Conservation (phyloP, 2,797 vertebrate genomes). For the Sardinella longiceps region DNA sequence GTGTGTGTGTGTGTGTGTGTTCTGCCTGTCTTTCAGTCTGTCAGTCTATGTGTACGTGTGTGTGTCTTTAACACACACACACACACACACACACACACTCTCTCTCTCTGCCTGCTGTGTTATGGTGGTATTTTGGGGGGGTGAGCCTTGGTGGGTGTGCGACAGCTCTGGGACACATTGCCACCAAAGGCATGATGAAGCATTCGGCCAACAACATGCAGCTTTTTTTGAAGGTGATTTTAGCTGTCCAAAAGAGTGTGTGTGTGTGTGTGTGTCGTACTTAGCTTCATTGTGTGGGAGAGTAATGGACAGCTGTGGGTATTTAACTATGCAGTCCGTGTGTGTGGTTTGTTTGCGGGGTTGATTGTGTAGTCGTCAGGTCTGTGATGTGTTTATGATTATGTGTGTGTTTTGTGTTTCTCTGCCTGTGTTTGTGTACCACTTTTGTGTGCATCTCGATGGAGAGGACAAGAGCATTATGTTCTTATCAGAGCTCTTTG, state of each 20-base stretch:
- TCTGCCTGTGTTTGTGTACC: neutral
- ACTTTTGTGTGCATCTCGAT: neutral
- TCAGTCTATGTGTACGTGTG: neutral
- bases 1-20: neutral
- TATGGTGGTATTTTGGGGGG: neutral
- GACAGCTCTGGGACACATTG: neutral
- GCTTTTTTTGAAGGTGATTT: neutral
- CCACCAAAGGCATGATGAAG: neutral
- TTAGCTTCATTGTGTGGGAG: neutral
- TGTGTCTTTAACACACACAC: neutral
- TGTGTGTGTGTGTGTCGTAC: neutral
- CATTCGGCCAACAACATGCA: neutral
- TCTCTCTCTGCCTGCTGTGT: neutral
- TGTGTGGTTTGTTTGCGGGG: neutral
- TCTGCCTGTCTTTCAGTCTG: neutral
- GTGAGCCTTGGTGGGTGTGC: neutral
- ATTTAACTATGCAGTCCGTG: neutral
- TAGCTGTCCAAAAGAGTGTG: slow-evolving; percentile 27
- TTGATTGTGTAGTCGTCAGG: neutral
- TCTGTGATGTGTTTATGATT: neutral
- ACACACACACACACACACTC: no score
- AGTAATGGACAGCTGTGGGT: neutral
- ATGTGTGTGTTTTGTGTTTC: no score
- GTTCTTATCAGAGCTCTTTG: neutral
- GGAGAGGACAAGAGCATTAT: neutral